A percentile compares a stretch with the other conserved stretches of the same genome.
These are phyloP conservation scores for Drosophila carrolli DNA, from an alignment of 1,140 invertebrate genomes.

Conservation along the genomic window DNA sequence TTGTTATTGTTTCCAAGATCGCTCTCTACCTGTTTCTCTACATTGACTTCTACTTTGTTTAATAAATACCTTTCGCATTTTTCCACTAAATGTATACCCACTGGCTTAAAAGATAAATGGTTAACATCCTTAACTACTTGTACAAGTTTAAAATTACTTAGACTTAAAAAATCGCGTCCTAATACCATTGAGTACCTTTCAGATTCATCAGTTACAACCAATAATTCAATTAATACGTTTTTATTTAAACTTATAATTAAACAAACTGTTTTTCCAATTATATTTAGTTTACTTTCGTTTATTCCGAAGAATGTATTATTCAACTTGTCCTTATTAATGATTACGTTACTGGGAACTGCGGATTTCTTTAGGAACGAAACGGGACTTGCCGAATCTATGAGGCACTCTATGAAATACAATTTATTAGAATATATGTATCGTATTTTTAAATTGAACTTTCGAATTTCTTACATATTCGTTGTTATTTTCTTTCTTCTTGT, in stretches of 20 bases:
- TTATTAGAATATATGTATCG: neutral
- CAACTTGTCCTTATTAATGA: neutral
- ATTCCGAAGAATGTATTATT: neutral
- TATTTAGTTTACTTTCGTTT: neutral
- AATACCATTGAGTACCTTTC: neutral
- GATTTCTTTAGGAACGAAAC: too few relatives aligned
- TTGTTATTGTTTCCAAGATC: too few relatives aligned
- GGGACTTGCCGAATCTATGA: neutral
- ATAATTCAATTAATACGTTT: neutral
- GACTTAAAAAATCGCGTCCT: constrained; percentile 1
- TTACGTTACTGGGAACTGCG: neutral
- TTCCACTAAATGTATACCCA: neutral
- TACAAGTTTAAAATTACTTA: neutral
- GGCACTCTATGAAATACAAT: too few relatives aligned
- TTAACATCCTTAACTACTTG: too few relatives aligned
- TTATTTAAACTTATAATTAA: neutral
- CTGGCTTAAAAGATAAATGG: constrained; percentile 1
- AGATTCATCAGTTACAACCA: neutral
- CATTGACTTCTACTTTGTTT: neutral
- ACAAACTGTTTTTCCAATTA: neutral
- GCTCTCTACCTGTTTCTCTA: neutral
- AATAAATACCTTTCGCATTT: neutral
- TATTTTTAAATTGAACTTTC: neutral
- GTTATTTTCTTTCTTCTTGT: neutral
- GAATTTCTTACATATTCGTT: constrained; percentile 1